Evolutionary conservation across 2,797 vertebrate genomes (phyloP).

Genomic region (Darevskia mixta): DNA sequence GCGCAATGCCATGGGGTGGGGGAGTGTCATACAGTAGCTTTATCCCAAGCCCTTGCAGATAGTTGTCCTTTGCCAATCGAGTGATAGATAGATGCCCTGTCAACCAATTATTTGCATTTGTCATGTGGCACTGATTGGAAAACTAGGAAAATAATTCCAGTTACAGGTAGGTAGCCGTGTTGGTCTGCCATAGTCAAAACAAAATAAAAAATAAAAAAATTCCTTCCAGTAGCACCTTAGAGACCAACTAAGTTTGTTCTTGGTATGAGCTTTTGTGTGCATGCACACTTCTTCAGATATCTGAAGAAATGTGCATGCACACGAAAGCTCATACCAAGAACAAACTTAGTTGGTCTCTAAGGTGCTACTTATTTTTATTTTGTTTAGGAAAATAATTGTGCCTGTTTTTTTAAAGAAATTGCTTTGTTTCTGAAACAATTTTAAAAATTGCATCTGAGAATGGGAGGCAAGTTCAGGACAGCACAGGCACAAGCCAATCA

Average conservation of each 20-base stretch:
- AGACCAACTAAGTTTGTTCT: no score
- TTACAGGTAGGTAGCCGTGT: no score
- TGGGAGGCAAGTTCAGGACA: neutral
- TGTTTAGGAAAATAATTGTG: neutral
- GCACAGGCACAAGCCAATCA: neutral
- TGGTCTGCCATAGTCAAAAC: no score
- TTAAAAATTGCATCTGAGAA: neutral
- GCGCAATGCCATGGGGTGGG: neutral
- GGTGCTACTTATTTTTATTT: no score
- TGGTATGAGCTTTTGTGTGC: no score
- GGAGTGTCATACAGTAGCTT: neutral
- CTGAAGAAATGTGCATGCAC: no score
- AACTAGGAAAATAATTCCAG: neutral
- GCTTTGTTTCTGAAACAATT: neutral
- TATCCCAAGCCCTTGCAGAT: neutral
- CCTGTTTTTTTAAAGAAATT: no score
- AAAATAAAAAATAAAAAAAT: no score
- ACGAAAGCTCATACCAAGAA: no score
- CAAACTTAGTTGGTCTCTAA: no score
- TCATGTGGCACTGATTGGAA: neutral
- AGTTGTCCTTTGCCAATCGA: neutral
- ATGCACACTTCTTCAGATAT: no score
- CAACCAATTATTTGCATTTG: neutral
- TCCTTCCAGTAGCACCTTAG: no score
- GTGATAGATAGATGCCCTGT: neutral